phyloP scores from a whole-genome alignment of 2,113 vertebrate genomes.

The Salminus brasiliensis region DNA sequence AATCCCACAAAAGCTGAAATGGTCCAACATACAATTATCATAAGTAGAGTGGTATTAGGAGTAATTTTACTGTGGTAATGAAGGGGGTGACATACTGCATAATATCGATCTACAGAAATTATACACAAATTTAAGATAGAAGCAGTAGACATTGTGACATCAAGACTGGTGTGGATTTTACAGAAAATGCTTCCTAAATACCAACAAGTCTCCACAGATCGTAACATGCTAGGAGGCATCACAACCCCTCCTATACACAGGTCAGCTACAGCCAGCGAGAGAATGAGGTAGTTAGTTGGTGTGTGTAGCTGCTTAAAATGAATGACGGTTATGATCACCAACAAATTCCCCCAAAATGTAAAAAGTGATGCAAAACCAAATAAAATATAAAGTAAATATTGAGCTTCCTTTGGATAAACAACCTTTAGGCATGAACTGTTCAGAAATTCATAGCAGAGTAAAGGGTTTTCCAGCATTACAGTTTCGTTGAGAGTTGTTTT shows the following conservation, averaged over 20 bases:
- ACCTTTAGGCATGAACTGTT: conserved; percentile 76
- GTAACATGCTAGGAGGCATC: conserved; percentile 16
- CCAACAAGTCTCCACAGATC: conserved; percentile 53
- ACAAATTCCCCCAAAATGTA: conserved; percentile 78
- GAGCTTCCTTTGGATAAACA: conserved; percentile 67
- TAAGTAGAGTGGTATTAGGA: conserved; percentile 28
- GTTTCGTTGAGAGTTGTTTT: neutral
- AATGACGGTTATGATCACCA: conserved; percentile 79
- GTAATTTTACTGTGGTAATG: conserved; percentile 45
- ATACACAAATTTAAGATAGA: conserved; percentile 58
- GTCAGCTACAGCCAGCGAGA: conserved; percentile 83
- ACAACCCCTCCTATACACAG: conserved; percentile 72
- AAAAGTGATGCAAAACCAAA: conserved; percentile 72
- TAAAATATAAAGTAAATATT: conserved; percentile 71
- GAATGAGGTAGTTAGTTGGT: conserved; percentile 80
- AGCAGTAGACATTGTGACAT: conserved; percentile 44
- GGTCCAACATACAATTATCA: conserved; percentile 78
- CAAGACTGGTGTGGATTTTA: conserved; percentile 76
- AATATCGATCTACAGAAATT: conserved; percentile 81
- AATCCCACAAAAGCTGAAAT: conserved; percentile 78
- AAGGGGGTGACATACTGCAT: conserved; percentile 47
- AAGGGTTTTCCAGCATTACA: neutral
- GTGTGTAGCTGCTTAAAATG: conserved; percentile 83
- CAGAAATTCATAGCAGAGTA: conserved; percentile 66
- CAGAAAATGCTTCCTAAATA: conserved; percentile 81